Evolutionary conservation across 2,797 vertebrate genomes (phyloP).

Genomic region (Catharus ustulatus): DNA sequence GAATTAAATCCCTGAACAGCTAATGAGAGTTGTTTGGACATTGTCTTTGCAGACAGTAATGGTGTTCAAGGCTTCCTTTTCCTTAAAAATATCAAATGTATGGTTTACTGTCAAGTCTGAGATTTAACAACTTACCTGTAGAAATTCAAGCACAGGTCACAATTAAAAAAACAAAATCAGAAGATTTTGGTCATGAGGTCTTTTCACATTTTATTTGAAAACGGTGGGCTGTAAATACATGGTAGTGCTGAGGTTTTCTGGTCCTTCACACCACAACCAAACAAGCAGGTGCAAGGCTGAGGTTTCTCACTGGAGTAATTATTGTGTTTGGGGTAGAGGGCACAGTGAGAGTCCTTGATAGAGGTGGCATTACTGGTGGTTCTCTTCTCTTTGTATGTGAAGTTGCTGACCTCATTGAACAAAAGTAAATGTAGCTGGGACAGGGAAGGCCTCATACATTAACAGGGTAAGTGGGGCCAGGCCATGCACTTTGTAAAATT

Average conservation of each 20-base stretch:
- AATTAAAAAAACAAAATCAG: background rate
- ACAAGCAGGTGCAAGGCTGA: background rate
- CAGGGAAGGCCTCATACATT: background rate
- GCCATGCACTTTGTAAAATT: background rate
- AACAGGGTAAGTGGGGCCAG: background rate
- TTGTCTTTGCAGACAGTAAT: background rate
- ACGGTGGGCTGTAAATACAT: background rate
- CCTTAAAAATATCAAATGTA: background rate
- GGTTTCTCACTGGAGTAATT: background rate
- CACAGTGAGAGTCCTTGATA: background rate
- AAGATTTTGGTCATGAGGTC: background rate
- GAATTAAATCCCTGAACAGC: background rate
- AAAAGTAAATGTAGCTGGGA: background rate
- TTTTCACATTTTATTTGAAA: constrained; percentile 53
- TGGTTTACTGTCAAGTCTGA: background rate
- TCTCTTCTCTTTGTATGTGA: background rate
- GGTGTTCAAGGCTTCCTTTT: background rate
- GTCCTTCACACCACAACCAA: background rate
- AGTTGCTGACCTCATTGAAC: background rate
- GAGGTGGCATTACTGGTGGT: background rate
- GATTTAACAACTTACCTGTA: background rate
- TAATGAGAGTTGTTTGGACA: background rate
- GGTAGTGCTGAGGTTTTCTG: background rate
- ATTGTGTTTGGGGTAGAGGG: background rate
- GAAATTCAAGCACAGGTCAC: background rate